Conservation (phyloP, 64 coral and sea anemone species). For the Anthopleura sola region DNA sequence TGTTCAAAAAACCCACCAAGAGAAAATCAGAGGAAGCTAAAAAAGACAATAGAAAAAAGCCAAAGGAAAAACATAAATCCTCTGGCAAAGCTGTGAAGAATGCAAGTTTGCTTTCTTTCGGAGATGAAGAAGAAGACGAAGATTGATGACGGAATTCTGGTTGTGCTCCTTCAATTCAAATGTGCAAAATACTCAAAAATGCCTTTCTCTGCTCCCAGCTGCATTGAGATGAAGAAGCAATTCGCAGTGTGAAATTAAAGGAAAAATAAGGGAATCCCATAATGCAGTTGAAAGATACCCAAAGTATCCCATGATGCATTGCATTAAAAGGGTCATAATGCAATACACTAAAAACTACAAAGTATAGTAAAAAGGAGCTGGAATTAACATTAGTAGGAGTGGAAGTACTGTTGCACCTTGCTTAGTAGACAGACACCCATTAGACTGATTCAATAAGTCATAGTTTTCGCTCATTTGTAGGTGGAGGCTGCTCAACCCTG, state of each 20-base stretch:
- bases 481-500: no score
- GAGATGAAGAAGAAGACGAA: constrained; percentile 51
- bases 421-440: no score
- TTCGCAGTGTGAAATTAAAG: no score
- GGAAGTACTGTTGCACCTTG: no score
- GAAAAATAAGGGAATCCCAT: no score
- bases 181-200: not conserved
- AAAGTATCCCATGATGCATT: not conserved
- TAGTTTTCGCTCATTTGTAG: no score
- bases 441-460: no score
- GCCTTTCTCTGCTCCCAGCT: not conserved
- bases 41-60: constrained; percentile 19
- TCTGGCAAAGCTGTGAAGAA: constrained; percentile 40
- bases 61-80: constrained; percentile 35
- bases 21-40: constrained; percentile 42
- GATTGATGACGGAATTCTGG: not conserved
- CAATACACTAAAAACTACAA: not conserved
- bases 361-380: not conserved
- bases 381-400: no score
- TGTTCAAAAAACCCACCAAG: constrained; percentile 57
- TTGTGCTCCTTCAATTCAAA: not conserved
- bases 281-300: not conserved
- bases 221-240: no score
- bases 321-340: not conserved
- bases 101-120: constrained; percentile 51